Evolutionary conservation across 2,888 invertebrate species (phyloP).

Genomic region (Latrodectus elegans): DNA sequence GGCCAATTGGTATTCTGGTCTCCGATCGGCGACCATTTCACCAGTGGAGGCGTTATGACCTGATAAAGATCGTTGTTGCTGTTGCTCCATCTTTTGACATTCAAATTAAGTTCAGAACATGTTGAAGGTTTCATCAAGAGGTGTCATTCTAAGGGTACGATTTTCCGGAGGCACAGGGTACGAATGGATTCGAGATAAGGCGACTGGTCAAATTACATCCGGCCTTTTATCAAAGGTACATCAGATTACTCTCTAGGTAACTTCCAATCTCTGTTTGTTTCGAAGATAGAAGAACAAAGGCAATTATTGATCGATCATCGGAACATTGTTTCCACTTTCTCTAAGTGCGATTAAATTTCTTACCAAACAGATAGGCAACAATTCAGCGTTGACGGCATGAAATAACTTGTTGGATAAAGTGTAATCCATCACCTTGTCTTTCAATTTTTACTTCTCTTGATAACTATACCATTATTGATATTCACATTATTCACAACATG

Average conservation of each 20-base stretch:
- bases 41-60: conserved; percentile 1
- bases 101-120: conserved; percentile 50
- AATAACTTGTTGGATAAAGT: too few relatives aligned
- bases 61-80: conserved; percentile 41
- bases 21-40: conserved; percentile 9
- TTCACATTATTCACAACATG: too few relatives aligned
- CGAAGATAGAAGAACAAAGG: not conserved
- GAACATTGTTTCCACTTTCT: not conserved
- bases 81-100: conserved; percentile 43
- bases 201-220: conserved; percentile 19
- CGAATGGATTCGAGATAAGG: conserved; percentile 13
- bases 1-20: conserved; percentile 30
- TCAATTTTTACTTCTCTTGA: too few relatives aligned
- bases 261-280: not conserved
- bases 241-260: not conserved
- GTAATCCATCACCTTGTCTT: too few relatives aligned
- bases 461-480: too few relatives aligned
- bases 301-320: not conserved
- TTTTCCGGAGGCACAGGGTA: conserved; percentile 18
- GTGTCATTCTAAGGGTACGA: conserved; percentile 9
- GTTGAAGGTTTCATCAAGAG: conserved; percentile 25
- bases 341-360: not conserved
- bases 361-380: too few relatives aligned
- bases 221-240: not conserved
- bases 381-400: too few relatives aligned